Evolutionary conservation across 2,113 vertebrate species (phyloP).

Genomic region (Galeopterus variegatus): DNA sequence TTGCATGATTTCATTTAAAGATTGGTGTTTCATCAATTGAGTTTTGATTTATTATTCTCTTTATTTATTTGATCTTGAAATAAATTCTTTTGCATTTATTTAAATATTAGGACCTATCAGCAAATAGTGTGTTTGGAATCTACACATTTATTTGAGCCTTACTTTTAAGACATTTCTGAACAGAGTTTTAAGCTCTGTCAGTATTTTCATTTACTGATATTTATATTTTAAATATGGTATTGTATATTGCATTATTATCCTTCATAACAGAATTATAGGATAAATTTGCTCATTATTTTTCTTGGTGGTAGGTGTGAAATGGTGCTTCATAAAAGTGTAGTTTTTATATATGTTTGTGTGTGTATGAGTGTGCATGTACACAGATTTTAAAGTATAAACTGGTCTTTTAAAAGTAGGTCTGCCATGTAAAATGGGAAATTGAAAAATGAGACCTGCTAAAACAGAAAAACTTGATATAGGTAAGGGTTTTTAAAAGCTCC

Average conservation of each 20-base stretch:
- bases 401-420: slow-evolving; percentile 31
- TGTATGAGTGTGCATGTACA: not conserved
- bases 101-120: slow-evolving; percentile 56
- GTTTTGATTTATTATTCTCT: slow-evolving; percentile 64
- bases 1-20: slow-evolving; percentile 6
- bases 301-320: slow-evolving; percentile 75
- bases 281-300: slow-evolving; percentile 75
- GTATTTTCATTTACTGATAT: slow-evolving; percentile 76
- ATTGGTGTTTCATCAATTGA: not conserved
- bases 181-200: slow-evolving; percentile 63
- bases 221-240: slow-evolving; percentile 76
- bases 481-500: not conserved
- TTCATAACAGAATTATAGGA: slow-evolving; percentile 60
- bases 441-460: slow-evolving; percentile 36
- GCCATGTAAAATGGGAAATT: slow-evolving; percentile 67
- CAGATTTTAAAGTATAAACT: slow-evolving; percentile 57
- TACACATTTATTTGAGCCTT: slow-evolving; percentile 69
- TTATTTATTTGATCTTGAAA: slow-evolving; percentile 65
- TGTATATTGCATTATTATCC: slow-evolving; percentile 67
- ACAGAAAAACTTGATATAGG: slow-evolving; percentile 30
- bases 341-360: slow-evolving; percentile 11
- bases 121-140: slow-evolving; percentile 65
- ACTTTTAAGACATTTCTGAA: slow-evolving; percentile 74
- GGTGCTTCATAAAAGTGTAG: slow-evolving; percentile 76
- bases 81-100: slow-evolving; percentile 63